Evolutionary conservation across 2,113 vertebrate genomes (phyloP), one percentile per base, ranked within the genome.

Genomic region (Psilopsiagon aurifrons): DNA sequence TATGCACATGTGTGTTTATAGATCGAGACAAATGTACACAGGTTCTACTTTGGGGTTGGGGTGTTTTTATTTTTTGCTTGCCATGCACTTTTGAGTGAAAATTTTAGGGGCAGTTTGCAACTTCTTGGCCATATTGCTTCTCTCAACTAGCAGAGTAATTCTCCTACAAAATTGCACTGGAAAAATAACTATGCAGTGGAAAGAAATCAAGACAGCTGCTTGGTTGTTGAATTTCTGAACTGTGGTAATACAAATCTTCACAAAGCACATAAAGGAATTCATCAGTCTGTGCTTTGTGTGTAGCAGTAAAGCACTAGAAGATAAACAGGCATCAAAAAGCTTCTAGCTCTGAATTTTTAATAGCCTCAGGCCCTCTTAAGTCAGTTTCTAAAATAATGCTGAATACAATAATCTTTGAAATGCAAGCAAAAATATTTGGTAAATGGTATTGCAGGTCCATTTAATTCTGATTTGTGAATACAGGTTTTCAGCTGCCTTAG

Each of bases 171-270:
- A 66, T 10, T 67, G 28, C 54, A 52, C 47, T 68, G 57, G n/a
- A 75, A 91, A 83, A 83, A 71, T 82, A 71, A 46, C 46, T 79
- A 18, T 76, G 35, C 17, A 52, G 47, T 52, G 18, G 29, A 71
- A 92, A 68, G 69, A 78, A 82, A 91, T 47, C 10, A 74, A 79
- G 70, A 54, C 74, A 88, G 74, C 74, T 95, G 81, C 77, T 89
- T 92, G 41, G 39, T 73, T 87, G 44, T 66, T 95, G 70, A 83
- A 92, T 83, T 92, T 95, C 87, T 91, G 70, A 80, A 35, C 44
- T 79, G 67, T 74, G 54, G 66, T 77, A 85, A 44, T 92, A 79
- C 37, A 79, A 69, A 62, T 92, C 70, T 89, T 69, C 59, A 82
- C 51, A 86, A 87, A 94, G 44, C 2, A 1, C 16, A 9, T 55